Percentiles rank a stretch among this genome's conserved stretches.
These are phyloP conservation scores for Archaeoteleia sp. DNA, from an alignment of 2,888 invertebrate genomes.

Conservation along the genomic window DNA sequence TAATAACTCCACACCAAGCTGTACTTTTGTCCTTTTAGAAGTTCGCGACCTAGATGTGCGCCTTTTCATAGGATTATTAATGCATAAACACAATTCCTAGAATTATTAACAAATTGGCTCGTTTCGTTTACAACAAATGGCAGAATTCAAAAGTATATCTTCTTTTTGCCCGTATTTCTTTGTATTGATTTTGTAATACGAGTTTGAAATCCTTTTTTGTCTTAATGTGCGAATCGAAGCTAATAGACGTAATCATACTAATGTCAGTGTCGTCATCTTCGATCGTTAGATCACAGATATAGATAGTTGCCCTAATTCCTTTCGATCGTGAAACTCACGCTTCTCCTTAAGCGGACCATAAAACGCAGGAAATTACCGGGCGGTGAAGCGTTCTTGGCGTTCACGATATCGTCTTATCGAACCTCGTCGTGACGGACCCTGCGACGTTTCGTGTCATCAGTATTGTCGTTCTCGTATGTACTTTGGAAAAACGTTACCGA, in stretches of 20 bases:
- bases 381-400: slow-evolving; percentile 34
- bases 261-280: slow-evolving; percentile 34
- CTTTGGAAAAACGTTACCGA: not conserved
- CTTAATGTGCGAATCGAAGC: slow-evolving; percentile 48
- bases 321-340: slow-evolving; percentile 63
- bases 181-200: slow-evolving; percentile 44
- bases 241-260: slow-evolving; percentile 48
- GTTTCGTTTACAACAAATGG: too few relatives aligned
- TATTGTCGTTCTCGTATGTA: not conserved
- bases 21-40: too few relatives aligned
- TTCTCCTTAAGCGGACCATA: slow-evolving; percentile 65
- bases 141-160: too few relatives aligned
- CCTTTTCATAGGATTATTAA: too few relatives aligned
- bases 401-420: slow-evolving; percentile 50
- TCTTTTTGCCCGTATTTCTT: slow-evolving; percentile 25
- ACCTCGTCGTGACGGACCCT: slow-evolving; percentile 36
- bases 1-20: too few relatives aligned
- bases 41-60: too few relatives aligned
- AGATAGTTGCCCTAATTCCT: slow-evolving; percentile 67
- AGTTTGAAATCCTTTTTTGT: slow-evolving; percentile 15
- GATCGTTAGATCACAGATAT: slow-evolving; percentile 46
- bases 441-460: slow-evolving; percentile 28
- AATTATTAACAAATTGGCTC: too few relatives aligned
- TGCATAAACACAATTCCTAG: too few relatives aligned
- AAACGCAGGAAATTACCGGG: slow-evolving; percentile 73